These are phyloP conservation scores for Sinocyclocheilus maitianheensis DNA, from an alignment of 2,113 vertebrate genomes.

Conservation along the genomic window DNA sequence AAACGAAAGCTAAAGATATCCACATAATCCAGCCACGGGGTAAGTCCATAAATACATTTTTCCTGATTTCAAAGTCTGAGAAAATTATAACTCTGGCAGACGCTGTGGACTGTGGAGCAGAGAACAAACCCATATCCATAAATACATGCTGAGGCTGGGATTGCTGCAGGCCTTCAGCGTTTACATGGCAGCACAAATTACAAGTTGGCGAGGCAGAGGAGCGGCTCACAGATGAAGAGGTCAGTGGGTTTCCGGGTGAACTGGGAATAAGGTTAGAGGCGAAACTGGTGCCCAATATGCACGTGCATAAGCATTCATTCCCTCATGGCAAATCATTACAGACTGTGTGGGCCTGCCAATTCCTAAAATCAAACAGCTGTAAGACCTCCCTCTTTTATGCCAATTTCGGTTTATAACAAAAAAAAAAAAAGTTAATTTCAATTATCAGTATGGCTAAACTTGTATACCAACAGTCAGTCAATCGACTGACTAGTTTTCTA, in stretches of 20 bases:
- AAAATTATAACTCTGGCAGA: slow-evolving; percentile 8
- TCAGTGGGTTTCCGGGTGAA: slow-evolving; percentile 45
- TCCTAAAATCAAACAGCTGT: not conserved
- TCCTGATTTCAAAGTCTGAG: not conserved
- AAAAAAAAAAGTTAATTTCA: not conserved
- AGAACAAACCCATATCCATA: slow-evolving; percentile 17
- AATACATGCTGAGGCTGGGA: slow-evolving; percentile 31
- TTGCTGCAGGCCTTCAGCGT: slow-evolving; percentile 14
- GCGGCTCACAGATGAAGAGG: not conserved
- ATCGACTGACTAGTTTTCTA: not conserved
- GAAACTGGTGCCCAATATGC: slow-evolving; percentile 10
- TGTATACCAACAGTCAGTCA: not conserved
- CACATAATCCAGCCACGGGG: not conserved
- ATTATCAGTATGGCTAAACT: not conserved
- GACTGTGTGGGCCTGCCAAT: not conserved
- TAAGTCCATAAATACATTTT: not conserved
- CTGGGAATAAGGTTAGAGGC: slow-evolving; percentile 13
- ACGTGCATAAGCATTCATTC: not conserved
- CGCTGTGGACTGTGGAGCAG: not conserved
- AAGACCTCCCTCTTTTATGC: not conserved
- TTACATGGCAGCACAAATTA: slow-evolving; percentile 52
- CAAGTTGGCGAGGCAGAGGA: slow-evolving; percentile 38
- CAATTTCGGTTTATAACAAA: not conserved
- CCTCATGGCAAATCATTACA: not conserved
- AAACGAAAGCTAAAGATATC: not conserved